A percentile compares a stretch with the other conserved stretches of the same genome.
Conservation (phyloP, 2,113 vertebrate species). For the Syrmaticus mikado region DNA sequence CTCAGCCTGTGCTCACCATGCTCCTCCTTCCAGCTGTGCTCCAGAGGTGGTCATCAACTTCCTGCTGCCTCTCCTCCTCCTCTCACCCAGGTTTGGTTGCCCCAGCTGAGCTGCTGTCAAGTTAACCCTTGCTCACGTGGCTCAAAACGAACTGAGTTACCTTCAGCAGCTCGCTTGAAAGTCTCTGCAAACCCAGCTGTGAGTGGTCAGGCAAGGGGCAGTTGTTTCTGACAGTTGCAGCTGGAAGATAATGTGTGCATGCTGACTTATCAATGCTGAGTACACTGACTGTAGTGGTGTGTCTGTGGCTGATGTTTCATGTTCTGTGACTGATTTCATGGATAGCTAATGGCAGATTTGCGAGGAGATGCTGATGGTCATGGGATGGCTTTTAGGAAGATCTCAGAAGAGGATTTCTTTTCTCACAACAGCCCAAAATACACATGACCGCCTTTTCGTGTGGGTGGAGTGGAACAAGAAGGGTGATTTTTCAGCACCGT, state of each 20-base stretch:
- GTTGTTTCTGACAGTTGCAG: background rate
- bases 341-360: background rate
- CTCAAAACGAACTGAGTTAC: background rate
- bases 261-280: background rate
- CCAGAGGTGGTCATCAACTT: background rate
- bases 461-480: background rate
- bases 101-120: conserved; percentile 15
- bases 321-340: background rate
- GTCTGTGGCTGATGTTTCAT: background rate
- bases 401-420: background rate
- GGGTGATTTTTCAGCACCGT: background rate
- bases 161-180: background rate
- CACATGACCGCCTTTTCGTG: background rate
- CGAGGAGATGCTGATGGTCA: background rate
- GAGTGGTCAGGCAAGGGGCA: background rate
- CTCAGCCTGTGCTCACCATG: background rate
- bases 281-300: background rate
- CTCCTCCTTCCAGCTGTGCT: conserved; percentile 50
- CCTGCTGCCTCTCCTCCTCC: background rate
- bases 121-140: conserved; percentile 5
- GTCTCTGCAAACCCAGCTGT: background rate
- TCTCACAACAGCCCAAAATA: background rate
- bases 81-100: background rate
- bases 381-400: background rate
- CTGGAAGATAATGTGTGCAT: background rate